These are phyloP conservation scores for Chaetura pelagica DNA, from an alignment of 2,113 vertebrate species.

Conservation along the genomic window DNA sequence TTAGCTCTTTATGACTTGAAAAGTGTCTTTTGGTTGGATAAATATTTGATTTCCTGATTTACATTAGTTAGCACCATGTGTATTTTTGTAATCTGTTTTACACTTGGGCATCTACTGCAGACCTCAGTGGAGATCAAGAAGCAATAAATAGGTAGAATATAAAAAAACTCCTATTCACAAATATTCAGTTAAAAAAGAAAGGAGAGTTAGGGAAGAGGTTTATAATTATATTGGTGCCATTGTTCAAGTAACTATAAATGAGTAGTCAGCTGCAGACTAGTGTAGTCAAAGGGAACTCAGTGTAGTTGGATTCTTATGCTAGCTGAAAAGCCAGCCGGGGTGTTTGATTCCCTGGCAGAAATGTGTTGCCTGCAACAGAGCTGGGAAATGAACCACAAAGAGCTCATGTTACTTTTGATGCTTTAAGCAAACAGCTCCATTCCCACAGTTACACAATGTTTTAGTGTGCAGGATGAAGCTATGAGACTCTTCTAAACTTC, in stretches of 20 bases:
- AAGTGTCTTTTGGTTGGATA: neutral
- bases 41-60: neutral
- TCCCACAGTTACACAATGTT: neutral
- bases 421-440: neutral
- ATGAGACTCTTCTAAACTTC: neutral
- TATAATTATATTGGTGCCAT: neutral
- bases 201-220: neutral
- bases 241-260: neutral
- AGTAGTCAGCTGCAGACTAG: neutral
- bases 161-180: neutral
- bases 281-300: neutral
- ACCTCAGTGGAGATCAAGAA: neutral
- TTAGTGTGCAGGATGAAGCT: neutral
- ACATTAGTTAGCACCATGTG: neutral
- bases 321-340: neutral
- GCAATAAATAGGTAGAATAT: neutral
- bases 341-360: neutral
- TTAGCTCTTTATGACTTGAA: neutral
- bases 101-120: neutral
- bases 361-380: neutral
- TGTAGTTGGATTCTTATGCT: neutral
- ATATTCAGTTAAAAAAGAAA: neutral
- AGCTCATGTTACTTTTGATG: neutral
- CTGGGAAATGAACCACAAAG: neutral
- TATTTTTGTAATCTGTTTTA: neutral